These are phyloP conservation scores for Lamellibrachia columna DNA, from an alignment of 2,888 invertebrate genomes.

Conservation along the genomic window DNA sequence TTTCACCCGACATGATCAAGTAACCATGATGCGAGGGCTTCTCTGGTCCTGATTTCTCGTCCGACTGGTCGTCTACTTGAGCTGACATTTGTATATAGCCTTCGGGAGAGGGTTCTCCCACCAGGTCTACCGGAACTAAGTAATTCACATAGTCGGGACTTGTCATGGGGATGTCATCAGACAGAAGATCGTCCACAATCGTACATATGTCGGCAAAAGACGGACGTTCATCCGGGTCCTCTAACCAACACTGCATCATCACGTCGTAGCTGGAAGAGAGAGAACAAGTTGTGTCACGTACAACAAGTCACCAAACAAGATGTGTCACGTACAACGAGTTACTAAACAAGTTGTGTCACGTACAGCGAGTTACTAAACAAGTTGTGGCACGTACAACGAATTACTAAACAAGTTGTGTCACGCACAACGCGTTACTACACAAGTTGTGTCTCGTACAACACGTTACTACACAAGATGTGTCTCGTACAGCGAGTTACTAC, in stretches of 20 bases:
- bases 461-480: too few species aligned
- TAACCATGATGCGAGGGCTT: not conserved
- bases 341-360: not conserved
- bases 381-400: too few species aligned
- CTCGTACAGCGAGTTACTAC: too few species aligned
- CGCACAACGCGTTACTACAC: too few species aligned
- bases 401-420: too few species aligned
- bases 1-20: not conserved
- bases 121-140: not conserved
- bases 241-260: conserved; percentile 40
- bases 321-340: not conserved
- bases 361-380: too few species aligned
- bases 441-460: too few species aligned
- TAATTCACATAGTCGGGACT: not conserved
- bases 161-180: not conserved
- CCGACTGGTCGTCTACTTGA: not conserved
- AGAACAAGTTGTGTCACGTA: not conserved
- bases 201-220: conserved; percentile 36
- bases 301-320: not conserved
- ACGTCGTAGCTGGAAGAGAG: conserved; percentile 35
- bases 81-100: not conserved
- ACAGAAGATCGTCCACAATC: conserved; percentile 36
- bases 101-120: not conserved
- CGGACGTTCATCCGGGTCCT: conserved; percentile 33
- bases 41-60: not conserved